Evolutionary conservation across 2,797 vertebrate genomes (phyloP).

Genomic region (Protonibea diacanthus): DNA sequence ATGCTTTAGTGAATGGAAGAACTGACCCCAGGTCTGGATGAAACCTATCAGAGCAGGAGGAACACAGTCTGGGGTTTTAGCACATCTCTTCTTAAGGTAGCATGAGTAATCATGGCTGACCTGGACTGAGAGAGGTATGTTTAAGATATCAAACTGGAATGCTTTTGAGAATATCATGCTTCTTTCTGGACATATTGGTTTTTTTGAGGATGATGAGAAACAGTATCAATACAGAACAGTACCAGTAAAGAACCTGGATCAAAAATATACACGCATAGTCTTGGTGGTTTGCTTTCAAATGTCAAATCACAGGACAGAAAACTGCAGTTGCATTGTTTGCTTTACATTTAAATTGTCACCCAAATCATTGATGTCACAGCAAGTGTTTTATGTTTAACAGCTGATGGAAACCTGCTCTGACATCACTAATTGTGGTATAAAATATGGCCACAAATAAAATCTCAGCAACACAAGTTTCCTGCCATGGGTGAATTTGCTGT

Average conservation of each 20-base stretch:
- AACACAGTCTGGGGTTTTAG: constrained; percentile 31
- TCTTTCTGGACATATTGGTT: constrained; percentile 38
- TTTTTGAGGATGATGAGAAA: constrained; percentile 29
- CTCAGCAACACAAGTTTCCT: constrained; percentile 11
- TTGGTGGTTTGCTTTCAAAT: constrained; percentile 46
- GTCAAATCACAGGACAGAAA: constrained; percentile 7
- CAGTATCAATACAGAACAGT: constrained; percentile 42
- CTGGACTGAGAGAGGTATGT: constrained; percentile 69
- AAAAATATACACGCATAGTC: constrained; percentile 22
- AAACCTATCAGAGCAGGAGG: constrained; percentile 19
- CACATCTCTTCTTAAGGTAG: constrained; percentile 44
- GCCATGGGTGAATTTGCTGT: background rate
- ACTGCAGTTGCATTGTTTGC: background rate
- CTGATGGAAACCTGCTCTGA: constrained; percentile 22
- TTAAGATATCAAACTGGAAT: constrained; percentile 78
- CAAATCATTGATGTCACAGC: constrained; percentile 26
- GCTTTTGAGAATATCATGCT: constrained; percentile 65
- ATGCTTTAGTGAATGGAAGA: background rate
- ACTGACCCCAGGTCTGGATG: constrained; percentile 12
- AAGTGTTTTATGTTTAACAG: constrained; percentile 23
- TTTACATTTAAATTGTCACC: constrained; percentile 1
- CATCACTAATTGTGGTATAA: constrained; percentile 17
- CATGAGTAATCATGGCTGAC: constrained; percentile 46
- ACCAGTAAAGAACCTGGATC: constrained; percentile 47
- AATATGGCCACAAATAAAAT: constrained; percentile 19